Evolutionary conservation across 2,797 vertebrate species (phyloP).

Genomic region (Acanthopagrus latus): DNA sequence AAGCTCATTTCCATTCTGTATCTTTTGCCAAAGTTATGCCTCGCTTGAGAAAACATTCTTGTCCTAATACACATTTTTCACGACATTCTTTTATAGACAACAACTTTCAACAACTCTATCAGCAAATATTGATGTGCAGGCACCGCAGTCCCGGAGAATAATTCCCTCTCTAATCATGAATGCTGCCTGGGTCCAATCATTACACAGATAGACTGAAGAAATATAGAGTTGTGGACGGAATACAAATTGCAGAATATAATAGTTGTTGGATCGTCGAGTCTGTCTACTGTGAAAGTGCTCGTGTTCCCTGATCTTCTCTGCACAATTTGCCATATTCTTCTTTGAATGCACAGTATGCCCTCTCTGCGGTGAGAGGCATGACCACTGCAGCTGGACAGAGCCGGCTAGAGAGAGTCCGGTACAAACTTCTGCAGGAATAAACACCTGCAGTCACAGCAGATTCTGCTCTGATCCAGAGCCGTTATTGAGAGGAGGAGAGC

Average conservation of each 20-base stretch:
- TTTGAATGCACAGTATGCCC: no score
- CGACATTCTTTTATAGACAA: not conserved
- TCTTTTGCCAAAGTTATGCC: not conserved
- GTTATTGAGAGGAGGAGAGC: not conserved
- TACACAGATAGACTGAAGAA: not conserved
- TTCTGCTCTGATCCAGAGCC: not conserved
- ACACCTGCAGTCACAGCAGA: no score
- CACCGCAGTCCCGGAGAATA: not conserved
- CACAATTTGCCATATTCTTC: no score
- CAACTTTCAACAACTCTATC: not conserved
- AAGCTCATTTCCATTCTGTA: no score
- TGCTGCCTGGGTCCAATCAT: not conserved
- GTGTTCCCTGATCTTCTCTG: no score
- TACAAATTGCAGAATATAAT: not conserved
- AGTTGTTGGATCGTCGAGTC: no score
- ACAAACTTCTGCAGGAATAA: no score
- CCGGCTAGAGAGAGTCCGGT: no score
- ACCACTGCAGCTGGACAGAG: no score
- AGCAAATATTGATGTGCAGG: not conserved
- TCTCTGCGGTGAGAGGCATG: no score
- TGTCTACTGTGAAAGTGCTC: no score
- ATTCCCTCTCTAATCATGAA: not conserved
- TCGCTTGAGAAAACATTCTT: no score
- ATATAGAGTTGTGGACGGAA: constrained; percentile 10
- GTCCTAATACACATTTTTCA: not conserved